phyloP scores from a whole-genome alignment of 1,140 invertebrate species.

The Trichonephila clavipes region DNA sequence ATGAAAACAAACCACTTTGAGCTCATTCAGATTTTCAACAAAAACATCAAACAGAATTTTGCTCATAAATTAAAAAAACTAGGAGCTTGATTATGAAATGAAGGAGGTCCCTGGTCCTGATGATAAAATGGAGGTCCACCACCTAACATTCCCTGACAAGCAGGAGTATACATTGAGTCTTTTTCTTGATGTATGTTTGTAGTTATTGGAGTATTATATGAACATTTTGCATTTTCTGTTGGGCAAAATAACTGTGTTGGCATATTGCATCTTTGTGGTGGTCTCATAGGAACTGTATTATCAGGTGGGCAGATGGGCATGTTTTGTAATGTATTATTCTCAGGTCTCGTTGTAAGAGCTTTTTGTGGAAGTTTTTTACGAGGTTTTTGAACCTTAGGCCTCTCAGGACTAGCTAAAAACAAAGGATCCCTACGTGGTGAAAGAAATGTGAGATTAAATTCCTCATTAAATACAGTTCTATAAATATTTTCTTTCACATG shows the following conservation, averaged over 20 bases:
- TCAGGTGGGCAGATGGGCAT: constrained; percentile 36
- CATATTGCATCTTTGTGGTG: constrained; percentile 58
- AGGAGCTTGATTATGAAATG: constrained; percentile 72
- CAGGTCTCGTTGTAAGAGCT: constrained; percentile 30
- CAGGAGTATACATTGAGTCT: constrained; percentile 56
- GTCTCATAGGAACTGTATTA: constrained; percentile 49
- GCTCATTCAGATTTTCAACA: constrained; percentile 1
- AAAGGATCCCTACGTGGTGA: constrained; percentile 61
- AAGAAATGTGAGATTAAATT: constrained; percentile 66
- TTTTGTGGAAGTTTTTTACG: constrained; percentile 52
- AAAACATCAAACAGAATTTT: neutral
- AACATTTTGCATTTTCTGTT: constrained; percentile 69
- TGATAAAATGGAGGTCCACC: constrained; percentile 68
- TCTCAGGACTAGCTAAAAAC: neutral
- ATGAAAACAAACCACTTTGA: constrained; percentile 4
- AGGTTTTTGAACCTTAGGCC: constrained; percentile 40
- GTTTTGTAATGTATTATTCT: constrained; percentile 23
- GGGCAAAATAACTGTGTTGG: constrained; percentile 68
- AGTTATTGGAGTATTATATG: constrained; percentile 59
- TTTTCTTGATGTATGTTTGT: constrained; percentile 65
- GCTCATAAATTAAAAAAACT: constrained; percentile 68
- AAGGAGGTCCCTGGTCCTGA: constrained; percentile 57
- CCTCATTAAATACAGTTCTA: constrained; percentile 66
- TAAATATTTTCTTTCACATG: constrained; percentile 73
- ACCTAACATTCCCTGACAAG: constrained; percentile 44